Conservation (phyloP, 2,113 vertebrate genomes). For the Struthio camelus region DNA sequence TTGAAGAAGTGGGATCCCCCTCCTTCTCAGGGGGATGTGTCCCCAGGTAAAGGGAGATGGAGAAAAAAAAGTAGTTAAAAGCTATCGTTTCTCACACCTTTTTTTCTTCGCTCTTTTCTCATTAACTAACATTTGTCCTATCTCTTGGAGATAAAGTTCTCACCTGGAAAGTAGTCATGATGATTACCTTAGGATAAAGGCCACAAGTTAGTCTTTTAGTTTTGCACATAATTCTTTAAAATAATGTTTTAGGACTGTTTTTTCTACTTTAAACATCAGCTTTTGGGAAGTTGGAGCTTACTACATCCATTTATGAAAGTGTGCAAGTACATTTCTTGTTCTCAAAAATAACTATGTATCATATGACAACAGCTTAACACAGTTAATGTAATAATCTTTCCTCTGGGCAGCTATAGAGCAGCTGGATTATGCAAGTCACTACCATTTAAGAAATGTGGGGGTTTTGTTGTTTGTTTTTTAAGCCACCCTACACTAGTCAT, state of each 20-base stretch:
- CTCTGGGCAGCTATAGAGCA: constrained; percentile 13
- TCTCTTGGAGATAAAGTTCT: background rate
- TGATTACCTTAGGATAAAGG: background rate
- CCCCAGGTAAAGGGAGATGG: background rate
- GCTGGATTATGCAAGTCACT: background rate
- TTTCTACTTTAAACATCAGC: background rate
- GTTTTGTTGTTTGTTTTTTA: no score
- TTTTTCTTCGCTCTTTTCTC: background rate
- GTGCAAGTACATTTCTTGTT: background rate
- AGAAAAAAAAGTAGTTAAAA: background rate
- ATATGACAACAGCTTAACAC: background rate
- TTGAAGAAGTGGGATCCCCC: background rate
- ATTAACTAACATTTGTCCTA: background rate
- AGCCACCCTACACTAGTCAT: background rate
- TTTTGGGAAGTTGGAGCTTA: background rate
- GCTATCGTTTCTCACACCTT: background rate
- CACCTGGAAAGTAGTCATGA: background rate
- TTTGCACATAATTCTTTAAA: background rate
- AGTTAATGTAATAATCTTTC: constrained; percentile 19
- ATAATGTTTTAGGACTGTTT: background rate
- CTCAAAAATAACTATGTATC: background rate
- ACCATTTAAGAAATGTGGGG: background rate
- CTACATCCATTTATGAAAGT: background rate
- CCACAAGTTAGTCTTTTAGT: background rate
- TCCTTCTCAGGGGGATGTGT: background rate